Percentiles rank a stretch among this genome's conserved stretches.
These are phyloP conservation scores for Mionectes olivaceus DNA, from an alignment of 2,797 vertebrate genomes.

Conservation along the genomic window DNA sequence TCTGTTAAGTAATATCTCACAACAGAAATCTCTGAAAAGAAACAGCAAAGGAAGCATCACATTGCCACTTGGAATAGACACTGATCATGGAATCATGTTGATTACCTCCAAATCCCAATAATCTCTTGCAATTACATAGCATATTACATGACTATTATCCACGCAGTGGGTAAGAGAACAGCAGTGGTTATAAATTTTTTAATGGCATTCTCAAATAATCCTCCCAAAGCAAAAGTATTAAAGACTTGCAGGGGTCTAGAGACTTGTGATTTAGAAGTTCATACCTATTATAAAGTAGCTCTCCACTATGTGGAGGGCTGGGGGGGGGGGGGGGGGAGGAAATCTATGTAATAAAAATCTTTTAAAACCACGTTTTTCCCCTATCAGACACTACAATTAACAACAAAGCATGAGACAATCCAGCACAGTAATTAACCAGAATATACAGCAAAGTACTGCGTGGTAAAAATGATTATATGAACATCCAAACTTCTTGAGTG, in stretches of 20 bases:
- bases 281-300: not conserved
- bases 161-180: not conserved
- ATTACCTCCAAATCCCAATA: constrained; percentile 11
- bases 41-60: not conserved
- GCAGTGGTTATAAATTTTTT: not conserved
- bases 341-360: not conserved
- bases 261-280: not conserved
- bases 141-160: not conserved
- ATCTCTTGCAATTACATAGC: not conserved
- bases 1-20: not conserved
- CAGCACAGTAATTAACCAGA: not conserved
- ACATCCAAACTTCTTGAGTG: not conserved
- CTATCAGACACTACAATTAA: not conserved
- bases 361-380: not conserved
- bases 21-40: not conserved
- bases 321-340: not conserved
- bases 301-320: not conserved
- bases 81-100: not conserved
- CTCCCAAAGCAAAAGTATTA: not conserved
- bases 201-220: not conserved
- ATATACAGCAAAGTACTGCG: not conserved
- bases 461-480: not conserved
- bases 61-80: not conserved
- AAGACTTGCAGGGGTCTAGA: not conserved
- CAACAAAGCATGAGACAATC: not conserved